phyloP scores from a whole-genome alignment of 64 coral and sea anemone genomes.

The Cladopsammia gracilis region DNA sequence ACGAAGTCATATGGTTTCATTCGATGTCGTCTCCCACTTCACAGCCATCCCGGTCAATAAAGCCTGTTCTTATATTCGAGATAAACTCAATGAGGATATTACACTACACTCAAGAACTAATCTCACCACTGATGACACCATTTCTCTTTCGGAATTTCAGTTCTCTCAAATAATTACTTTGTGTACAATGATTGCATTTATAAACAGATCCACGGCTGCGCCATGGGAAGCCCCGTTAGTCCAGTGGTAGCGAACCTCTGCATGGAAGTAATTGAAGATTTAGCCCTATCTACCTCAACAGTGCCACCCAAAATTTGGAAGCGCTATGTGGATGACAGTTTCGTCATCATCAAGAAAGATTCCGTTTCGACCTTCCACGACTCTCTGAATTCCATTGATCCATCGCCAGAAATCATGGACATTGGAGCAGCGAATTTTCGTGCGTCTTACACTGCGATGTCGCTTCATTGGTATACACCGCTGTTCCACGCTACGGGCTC shows the following conservation, averaged over 20 bases:
- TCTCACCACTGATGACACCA: conserved; percentile 34
- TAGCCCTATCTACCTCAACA: no score
- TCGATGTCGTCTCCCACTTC: no score
- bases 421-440: no score
- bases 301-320: conserved; percentile 4
- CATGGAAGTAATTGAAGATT: no score
- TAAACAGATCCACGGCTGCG: no score
- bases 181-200: conserved; percentile 10
- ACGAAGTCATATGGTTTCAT: background rate
- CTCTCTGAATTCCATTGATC: no score
- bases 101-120: conserved; percentile 8
- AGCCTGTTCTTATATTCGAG: background rate
- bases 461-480: no score
- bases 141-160: conserved; percentile 12
- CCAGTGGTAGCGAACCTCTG: conserved; percentile 42
- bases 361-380: no score
- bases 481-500: no score
- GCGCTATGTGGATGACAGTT: background rate
- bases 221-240: conserved; percentile 43
- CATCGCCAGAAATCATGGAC: no score
- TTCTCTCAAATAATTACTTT: conserved; percentile 42
- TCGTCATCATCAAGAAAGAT: conserved; percentile 12
- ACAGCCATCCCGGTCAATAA: no score
- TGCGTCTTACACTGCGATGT: no score
- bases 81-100: conserved; percentile 16